Percentiles rank a stretch among this genome's conserved stretches.
Evolutionary conservation across 2,797 vertebrate species (phyloP).

Genomic region (Neosilurus mollespiculum): DNA sequence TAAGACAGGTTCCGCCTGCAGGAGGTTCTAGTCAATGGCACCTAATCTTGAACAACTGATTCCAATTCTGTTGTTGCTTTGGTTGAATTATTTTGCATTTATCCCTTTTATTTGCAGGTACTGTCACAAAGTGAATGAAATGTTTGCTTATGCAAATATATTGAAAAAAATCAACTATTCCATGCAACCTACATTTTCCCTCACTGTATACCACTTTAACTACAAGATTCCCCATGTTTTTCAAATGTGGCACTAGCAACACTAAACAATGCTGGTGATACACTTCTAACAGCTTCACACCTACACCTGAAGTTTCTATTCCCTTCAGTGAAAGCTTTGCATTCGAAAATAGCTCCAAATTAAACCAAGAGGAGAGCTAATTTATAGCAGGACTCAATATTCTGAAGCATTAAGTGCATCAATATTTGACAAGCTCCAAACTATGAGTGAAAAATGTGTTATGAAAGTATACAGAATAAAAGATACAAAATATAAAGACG

Average conservation of each 20-base stretch:
- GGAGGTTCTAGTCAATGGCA: too few relatives aligned
- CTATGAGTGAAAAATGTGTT: neutral
- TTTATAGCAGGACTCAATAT: too few relatives aligned
- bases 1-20: too few relatives aligned
- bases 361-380: neutral
- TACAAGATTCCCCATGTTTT: neutral
- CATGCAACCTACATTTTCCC: too few relatives aligned
- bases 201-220: neutral
- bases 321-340: neutral
- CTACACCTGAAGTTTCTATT: neutral
- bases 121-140: too few relatives aligned
- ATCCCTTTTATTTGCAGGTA: too few relatives aligned
- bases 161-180: too few relatives aligned
- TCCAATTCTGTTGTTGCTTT: too few relatives aligned
- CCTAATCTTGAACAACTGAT: too few relatives aligned
- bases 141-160: too few relatives aligned
- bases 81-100: too few relatives aligned
- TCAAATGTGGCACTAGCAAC: neutral
- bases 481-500: slow-evolving; percentile 10
- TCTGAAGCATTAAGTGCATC: too few relatives aligned
- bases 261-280: neutral
- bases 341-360: neutral
- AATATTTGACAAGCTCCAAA: neutral
- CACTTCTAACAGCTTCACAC: neutral
- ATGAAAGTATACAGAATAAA: neutral